Percentiles rank a stretch among this genome's conserved stretches.
Conservation (phyloP, 2,113 vertebrate species). For the Genyomyrus donnyi region DNA sequence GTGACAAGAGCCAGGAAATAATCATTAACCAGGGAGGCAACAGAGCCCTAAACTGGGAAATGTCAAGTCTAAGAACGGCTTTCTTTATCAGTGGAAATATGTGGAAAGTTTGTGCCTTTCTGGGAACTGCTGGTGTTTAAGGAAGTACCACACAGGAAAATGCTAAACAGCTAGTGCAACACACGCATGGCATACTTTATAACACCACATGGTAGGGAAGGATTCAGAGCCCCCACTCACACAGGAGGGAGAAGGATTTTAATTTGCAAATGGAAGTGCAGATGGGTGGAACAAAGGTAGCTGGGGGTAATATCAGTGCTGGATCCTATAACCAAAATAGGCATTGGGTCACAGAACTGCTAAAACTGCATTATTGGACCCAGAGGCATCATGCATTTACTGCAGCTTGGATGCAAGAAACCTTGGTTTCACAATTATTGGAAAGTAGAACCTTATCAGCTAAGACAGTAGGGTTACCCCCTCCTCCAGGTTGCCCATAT, state of each 20-base stretch:
- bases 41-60: constrained; percentile 38
- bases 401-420: background rate
- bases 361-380: background rate
- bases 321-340: background rate
- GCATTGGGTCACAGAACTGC: background rate
- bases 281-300: background rate
- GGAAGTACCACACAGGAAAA: constrained; percentile 12
- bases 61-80: constrained; percentile 36
- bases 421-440: background rate
- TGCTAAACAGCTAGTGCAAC: background rate
- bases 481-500: background rate
- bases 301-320: background rate
- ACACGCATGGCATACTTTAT: background rate
- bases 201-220: background rate
- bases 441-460: background rate
- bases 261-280: background rate
- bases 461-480: background rate
- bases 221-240: background rate
- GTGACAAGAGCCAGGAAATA: constrained; percentile 25
- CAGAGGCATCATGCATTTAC: background rate
- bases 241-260: background rate
- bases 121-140: background rate
- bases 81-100: constrained; percentile 36
- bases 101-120: background rate
- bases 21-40: constrained; percentile 24